Evolutionary conservation across 2,113 vertebrate genomes (phyloP).

Genomic region (Oncorhynchus masou): DNA sequence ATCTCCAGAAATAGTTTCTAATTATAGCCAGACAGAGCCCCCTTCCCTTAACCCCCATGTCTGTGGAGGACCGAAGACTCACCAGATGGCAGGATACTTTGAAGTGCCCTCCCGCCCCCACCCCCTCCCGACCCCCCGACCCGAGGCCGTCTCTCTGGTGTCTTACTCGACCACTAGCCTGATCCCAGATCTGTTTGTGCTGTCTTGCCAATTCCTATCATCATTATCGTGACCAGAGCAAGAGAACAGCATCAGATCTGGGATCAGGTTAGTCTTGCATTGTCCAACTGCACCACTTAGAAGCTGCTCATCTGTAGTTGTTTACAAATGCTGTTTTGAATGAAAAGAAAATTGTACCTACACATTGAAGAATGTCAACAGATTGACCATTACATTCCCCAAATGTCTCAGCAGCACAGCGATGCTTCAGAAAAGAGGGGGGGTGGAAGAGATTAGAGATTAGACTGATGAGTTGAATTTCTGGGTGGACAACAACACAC

Average conservation of each 20-base stretch:
- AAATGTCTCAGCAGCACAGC: constrained; percentile 4
- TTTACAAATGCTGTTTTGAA: too few relatives aligned
- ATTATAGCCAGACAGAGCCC: constrained; percentile 48
- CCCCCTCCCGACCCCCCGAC: constrained; percentile 26
- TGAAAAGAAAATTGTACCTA: too few relatives aligned
- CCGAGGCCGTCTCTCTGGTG: constrained; percentile 43
- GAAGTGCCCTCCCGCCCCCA: constrained; percentile 32
- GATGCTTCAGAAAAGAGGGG: not conserved
- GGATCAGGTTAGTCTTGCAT: too few relatives aligned
- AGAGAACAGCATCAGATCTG: too few relatives aligned
- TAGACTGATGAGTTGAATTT: too few relatives aligned
- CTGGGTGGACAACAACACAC: too few relatives aligned
- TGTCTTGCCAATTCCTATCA: too few relatives aligned
- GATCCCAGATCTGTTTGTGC: too few relatives aligned
- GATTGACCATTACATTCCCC: constrained; percentile 29
- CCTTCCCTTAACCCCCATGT: constrained; percentile 27
- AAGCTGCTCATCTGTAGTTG: too few relatives aligned
- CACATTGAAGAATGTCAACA: not conserved
- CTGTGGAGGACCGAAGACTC: constrained; percentile 42
- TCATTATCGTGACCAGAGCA: too few relatives aligned
- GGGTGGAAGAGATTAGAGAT: too few relatives aligned
- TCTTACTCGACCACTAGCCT: not conserved
- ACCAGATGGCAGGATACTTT: constrained; percentile 58
- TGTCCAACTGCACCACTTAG: too few relatives aligned
- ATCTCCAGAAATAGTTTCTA: constrained; percentile 51